Percentiles rank a stretch among this genome's conserved stretches.
phyloP scores from a whole-genome alignment of 1,140 invertebrate genomes.

The Chrysopa pallens region DNA sequence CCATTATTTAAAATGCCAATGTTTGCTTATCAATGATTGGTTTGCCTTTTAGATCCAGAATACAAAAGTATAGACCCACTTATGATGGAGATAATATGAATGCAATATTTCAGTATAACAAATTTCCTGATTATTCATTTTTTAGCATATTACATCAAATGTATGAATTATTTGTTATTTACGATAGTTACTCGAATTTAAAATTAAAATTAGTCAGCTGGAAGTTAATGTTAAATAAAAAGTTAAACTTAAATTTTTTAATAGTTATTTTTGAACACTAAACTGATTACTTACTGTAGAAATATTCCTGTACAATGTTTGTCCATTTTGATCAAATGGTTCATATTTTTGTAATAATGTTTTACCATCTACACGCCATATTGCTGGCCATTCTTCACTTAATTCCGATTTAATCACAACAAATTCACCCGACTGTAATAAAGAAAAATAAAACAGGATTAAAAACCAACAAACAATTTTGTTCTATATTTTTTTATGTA shows the following conservation, averaged over 20 bases:
- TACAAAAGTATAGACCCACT: no score
- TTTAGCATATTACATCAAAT: no score
- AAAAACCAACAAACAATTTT: not conserved
- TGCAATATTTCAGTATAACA: no score
- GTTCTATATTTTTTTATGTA: not conserved
- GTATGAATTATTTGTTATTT: no score
- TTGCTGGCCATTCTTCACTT: slow-evolving; percentile 51
- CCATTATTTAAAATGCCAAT: no score
- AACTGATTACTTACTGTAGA: slow-evolving; percentile 47
- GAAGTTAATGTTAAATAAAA: not conserved
- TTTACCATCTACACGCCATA: slow-evolving; percentile 79
- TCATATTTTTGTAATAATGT: slow-evolving; percentile 73
- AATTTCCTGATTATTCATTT: no score
- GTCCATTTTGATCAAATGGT: slow-evolving; percentile 62
- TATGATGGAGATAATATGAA: no score
- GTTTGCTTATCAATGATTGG: no score
- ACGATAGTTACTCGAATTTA: no score
- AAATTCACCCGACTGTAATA: slow-evolving; percentile 62
- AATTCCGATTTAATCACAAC: slow-evolving; percentile 62
- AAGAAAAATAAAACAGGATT: not conserved
- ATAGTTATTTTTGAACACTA: no score
- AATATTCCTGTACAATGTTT: slow-evolving; percentile 67
- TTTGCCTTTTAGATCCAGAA: no score
- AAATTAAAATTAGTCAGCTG: no score
- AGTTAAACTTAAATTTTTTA: slow-evolving; percentile 2